Conservation (phyloP, 2,797 vertebrate genomes). For the Aldrovandia affinis region DNA sequence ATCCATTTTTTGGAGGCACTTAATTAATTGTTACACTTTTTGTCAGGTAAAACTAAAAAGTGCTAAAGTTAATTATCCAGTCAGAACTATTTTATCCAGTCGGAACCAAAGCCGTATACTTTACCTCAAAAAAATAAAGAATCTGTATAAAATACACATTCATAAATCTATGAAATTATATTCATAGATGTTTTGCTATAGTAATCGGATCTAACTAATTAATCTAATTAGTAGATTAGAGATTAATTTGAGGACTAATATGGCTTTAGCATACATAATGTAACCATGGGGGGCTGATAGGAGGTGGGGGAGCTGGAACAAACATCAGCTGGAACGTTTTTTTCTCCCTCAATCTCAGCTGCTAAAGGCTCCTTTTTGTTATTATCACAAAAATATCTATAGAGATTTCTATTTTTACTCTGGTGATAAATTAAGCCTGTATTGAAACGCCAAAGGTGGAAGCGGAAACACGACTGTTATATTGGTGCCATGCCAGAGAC, state of each 20-base stretch:
- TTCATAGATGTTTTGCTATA: not conserved
- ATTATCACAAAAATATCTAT: constrained; percentile 54
- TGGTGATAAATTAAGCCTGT: constrained; percentile 64
- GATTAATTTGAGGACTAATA: not conserved
- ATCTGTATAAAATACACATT: no score
- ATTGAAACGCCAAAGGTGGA: constrained; percentile 57
- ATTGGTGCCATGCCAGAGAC: constrained; percentile 39
- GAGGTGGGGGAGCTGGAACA: no score
- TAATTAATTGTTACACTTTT: no score
- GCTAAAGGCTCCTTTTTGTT: constrained; percentile 52
- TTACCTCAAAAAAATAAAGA: no score
- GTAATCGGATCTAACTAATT: not conserved
- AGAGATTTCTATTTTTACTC: constrained; percentile 52
- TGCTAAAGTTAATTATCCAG: no score
- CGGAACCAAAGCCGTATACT: no score
- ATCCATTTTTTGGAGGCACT: no score
- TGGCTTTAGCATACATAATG: not conserved
- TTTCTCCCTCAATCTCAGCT: constrained; percentile 38
- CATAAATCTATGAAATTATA: no score
- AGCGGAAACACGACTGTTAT: constrained; percentile 22
- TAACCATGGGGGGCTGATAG: not conserved
- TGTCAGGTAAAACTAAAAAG: no score
- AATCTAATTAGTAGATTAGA: not conserved
- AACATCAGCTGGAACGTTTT: no score
- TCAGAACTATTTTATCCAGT: no score